Conservation (phyloP, 2,113 vertebrate genomes). For the Chunga burmeisteri region DNA sequence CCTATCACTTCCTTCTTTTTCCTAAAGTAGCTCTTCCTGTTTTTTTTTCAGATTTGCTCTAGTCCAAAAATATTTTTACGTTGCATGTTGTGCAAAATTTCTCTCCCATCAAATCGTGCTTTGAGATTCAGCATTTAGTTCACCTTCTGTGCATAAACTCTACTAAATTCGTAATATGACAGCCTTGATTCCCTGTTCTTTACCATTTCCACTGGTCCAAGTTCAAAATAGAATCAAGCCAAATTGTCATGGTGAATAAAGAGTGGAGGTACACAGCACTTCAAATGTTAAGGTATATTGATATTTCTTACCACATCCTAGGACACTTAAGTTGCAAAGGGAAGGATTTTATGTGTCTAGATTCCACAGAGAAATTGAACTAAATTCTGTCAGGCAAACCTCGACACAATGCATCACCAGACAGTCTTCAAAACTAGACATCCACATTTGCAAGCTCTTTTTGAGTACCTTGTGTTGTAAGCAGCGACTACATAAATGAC, state of each 20-base stretch:
- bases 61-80: not conserved
- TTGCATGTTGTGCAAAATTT: not conserved
- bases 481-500: not conserved
- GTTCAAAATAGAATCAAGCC: not conserved
- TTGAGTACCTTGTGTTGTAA: not conserved
- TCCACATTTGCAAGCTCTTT: not conserved
- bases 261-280: not conserved
- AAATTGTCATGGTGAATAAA: not conserved
- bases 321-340: not conserved
- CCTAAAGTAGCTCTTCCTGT: not conserved
- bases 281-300: not conserved
- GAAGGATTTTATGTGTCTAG: not conserved
- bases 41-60: not conserved
- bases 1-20: not conserved
- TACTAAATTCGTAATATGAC: not conserved
- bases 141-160: not conserved
- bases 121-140: not conserved
- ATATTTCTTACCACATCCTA: not conserved
- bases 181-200: not conserved
- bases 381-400: not conserved
- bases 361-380: not conserved
- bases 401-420: not conserved
- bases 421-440: not conserved
- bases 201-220: not conserved
- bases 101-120: not conserved